Evolutionary conservation across 2,113 vertebrate species (phyloP).

Genomic region (Hippoglossus stenolepis): DNA sequence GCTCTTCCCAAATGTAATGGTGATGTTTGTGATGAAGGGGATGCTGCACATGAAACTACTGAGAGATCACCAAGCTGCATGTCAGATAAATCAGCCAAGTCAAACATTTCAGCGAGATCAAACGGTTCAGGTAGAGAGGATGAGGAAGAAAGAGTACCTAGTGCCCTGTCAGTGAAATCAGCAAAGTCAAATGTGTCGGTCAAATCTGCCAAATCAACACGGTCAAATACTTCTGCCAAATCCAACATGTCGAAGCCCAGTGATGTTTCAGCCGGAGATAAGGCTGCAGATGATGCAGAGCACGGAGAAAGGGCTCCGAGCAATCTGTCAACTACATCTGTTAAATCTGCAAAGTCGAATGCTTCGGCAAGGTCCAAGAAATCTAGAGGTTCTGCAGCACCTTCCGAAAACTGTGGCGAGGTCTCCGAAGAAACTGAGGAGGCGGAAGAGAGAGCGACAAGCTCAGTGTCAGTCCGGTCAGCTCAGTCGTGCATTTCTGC

Average conservation of each 20-base stretch:
- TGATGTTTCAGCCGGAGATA: conserved; percentile 42
- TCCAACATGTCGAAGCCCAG: conserved; percentile 41
- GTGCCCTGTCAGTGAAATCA: conserved; percentile 58
- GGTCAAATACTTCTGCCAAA: conserved; percentile 48
- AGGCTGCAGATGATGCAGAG: conserved; percentile 10
- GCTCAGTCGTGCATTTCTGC: conserved; percentile 26
- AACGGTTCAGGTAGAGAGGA: conserved; percentile 3
- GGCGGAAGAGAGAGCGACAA: conserved; percentile 20
- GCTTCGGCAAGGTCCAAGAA: conserved; percentile 14
- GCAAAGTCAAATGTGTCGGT: background rate
- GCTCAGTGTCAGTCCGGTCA: conserved; percentile 58
- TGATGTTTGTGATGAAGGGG: conserved; percentile 5
- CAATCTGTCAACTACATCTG: conserved; percentile 47
- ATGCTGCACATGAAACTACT: background rate
- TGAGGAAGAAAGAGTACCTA: conserved; percentile 35
- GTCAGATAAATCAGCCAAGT: conserved; percentile 55
- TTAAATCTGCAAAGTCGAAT: conserved; percentile 47
- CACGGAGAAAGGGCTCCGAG: conserved; percentile 37
- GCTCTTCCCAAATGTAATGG: background rate
- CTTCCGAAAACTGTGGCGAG: conserved; percentile 9
- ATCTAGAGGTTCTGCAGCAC: conserved; percentile 22
- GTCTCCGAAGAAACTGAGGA: conserved; percentile 16
- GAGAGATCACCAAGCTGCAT: conserved; percentile 41
- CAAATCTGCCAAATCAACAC: background rate
- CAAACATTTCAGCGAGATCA: conserved; percentile 50